A percentile compares a stretch with the other conserved stretches of the same genome.
phyloP scores from a whole-genome alignment of 2,797 vertebrate genomes.

The Aselliscus stoliczkanus region DNA sequence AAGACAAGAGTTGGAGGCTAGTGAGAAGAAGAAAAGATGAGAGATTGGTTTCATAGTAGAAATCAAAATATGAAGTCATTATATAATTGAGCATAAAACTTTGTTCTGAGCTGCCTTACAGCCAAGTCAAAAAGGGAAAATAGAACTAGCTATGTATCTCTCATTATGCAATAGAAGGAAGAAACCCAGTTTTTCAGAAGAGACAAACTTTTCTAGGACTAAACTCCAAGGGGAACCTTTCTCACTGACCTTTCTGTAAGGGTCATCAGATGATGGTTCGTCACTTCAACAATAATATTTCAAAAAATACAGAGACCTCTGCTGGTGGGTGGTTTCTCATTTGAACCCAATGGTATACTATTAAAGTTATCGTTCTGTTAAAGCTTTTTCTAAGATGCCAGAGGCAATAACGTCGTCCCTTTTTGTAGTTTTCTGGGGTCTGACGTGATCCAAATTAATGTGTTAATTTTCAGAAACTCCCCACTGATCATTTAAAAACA shows the following conservation, averaged over 20 bases:
- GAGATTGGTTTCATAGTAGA: not conserved
- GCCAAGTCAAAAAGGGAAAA: not conserved
- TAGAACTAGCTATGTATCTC: not conserved
- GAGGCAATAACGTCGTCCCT: not conserved
- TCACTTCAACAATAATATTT: not conserved
- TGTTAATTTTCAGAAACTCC: slow-evolving; percentile 45
- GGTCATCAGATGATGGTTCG: not conserved
- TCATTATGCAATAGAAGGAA: not conserved
- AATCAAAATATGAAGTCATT: not conserved
- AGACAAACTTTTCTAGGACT: not conserved
- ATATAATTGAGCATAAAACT: not conserved
- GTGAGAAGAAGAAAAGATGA: not conserved
- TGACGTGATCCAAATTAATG: not conserved
- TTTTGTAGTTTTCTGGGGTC: not conserved
- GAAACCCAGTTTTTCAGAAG: not conserved
- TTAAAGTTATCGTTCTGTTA: not conserved
- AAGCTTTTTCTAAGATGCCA: not conserved
- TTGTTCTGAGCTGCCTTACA: not conserved
- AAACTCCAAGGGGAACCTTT: not conserved
- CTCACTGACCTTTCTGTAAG: not conserved
- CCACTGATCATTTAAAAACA: not conserved
- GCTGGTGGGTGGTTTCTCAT: not conserved
- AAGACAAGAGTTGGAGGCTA: not conserved
- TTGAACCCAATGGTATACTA: not conserved
- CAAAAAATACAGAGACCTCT: not conserved